A percentile compares a stretch with the other conserved stretches of the same genome.
Evolutionary conservation across 2,888 invertebrate genomes (phyloP).

Genomic region (Euzetes globulus): DNA sequence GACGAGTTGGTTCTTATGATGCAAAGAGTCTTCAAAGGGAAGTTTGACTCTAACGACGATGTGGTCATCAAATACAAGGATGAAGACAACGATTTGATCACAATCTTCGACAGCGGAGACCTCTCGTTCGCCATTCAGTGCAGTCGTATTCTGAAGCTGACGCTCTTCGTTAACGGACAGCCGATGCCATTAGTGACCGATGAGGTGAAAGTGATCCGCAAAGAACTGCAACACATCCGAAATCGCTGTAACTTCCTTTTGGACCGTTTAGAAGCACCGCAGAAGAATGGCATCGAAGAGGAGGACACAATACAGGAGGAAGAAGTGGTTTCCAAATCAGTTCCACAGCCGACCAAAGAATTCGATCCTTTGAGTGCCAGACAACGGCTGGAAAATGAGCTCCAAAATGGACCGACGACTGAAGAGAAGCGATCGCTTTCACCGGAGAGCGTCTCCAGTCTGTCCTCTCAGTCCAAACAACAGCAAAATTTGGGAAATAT

Average conservation of each 20-base stretch:
- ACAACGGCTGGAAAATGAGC: constrained; percentile 30
- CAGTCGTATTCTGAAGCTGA: constrained; percentile 59
- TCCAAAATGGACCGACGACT: constrained; percentile 29
- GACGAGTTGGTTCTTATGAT: constrained; percentile 64
- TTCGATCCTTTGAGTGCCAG: constrained; percentile 40
- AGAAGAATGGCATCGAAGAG: not conserved
- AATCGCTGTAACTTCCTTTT: constrained; percentile 57
- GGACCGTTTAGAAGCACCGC: constrained; percentile 46
- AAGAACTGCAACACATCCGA: constrained; percentile 53
- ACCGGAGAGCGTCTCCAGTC: constrained; percentile 39
- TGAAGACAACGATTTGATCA: constrained; percentile 64
- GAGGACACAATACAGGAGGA: not conserved
- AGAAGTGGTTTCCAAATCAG: not conserved
- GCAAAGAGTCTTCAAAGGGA: constrained; percentile 61
- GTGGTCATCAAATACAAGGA: constrained; percentile 64
- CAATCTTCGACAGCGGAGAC: constrained; percentile 63
- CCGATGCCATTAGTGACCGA: constrained; percentile 47
- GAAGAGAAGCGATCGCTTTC: constrained; percentile 37
- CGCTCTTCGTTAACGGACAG: constrained; percentile 53
- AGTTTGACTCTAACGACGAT: constrained; percentile 58
- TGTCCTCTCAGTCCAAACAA: constrained; percentile 38
- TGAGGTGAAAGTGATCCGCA: constrained; percentile 51
- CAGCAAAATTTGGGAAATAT: constrained; percentile 34
- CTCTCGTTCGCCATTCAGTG: constrained; percentile 62
- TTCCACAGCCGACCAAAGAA: constrained; percentile 39